phyloP scores from a whole-genome alignment of 2,113 vertebrate genomes.

The Chunga burmeisteri region DNA sequence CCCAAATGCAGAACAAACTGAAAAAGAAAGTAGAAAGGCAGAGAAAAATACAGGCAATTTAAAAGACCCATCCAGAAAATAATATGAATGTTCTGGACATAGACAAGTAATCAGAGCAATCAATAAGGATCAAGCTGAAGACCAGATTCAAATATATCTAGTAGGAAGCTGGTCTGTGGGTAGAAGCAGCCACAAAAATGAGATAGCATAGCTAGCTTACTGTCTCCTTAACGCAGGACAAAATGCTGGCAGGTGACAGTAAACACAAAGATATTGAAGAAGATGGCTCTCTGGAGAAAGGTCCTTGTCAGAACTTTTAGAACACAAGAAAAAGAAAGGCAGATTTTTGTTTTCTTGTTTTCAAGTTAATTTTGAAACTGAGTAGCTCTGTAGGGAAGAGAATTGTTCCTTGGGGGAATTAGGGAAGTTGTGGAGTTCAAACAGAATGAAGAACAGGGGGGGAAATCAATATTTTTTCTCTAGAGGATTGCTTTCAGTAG shows the following conservation, averaged over 20 bases:
- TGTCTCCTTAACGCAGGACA: conserved; percentile 44
- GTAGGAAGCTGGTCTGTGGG: background rate
- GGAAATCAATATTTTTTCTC: conserved; percentile 18
- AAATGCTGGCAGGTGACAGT: conserved; percentile 66
- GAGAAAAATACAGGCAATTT: background rate
- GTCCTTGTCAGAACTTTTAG: conserved; percentile 65
- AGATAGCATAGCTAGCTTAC: background rate
- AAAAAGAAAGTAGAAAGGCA: background rate
- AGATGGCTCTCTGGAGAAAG: conserved; percentile 68
- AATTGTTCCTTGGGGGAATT: conserved; percentile 57
- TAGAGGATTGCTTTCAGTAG: conserved; percentile 5
- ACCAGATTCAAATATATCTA: background rate
- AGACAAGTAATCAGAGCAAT: background rate
- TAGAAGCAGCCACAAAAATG: background rate
- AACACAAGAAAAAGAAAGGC: conserved; percentile 56
- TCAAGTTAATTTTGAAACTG: conserved; percentile 65
- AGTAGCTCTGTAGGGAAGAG: conserved; percentile 55
- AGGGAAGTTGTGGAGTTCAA: conserved; percentile 54
- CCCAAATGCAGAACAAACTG: background rate
- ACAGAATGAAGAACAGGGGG: conserved; percentile 29
- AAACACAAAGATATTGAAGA: conserved; percentile 61
- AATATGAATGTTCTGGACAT: background rate
- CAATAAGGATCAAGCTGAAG: background rate
- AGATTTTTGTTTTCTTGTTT: conserved; percentile 68
- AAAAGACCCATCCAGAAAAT: background rate